Conservation (phyloP, 2,797 vertebrate species). For the Hafferia zeledoni region DNA sequence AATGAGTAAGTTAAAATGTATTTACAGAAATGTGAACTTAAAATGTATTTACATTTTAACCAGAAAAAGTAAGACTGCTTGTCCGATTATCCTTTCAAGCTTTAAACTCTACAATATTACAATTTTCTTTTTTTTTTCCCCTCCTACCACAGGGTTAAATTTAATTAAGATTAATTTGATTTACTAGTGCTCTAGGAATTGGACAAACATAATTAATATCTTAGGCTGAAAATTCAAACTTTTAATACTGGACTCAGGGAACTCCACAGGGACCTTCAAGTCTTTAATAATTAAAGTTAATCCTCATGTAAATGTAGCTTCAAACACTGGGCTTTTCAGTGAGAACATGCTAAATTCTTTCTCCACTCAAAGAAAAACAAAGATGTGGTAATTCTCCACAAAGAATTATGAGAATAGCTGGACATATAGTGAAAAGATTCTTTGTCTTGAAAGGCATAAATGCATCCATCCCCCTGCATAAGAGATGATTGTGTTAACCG, state of each 20-base stretch:
- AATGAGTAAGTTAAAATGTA: neutral
- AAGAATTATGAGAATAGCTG: neutral
- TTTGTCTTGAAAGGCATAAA: constrained; percentile 11
- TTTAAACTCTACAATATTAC: neutral
- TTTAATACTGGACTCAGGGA: neutral
- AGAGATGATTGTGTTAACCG: neutral
- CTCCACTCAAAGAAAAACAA: neutral
- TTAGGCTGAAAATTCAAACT: neutral
- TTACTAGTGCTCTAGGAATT: neutral
- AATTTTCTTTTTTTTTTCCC: accelerated
- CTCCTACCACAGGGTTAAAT: neutral
- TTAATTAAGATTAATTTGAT: constrained; percentile 24
- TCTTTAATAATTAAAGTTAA: constrained; percentile 9
- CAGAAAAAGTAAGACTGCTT: neutral
- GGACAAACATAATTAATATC: constrained; percentile 19
- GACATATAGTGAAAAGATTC: neutral
- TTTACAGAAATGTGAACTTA: neutral
- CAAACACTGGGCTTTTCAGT: neutral
- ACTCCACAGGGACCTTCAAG: neutral
- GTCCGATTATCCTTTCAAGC: neutral
- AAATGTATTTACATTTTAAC: neutral
- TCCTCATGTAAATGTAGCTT: neutral
- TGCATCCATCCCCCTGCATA: neutral
- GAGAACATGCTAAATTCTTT: neutral
- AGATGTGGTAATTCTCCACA: neutral